These are phyloP conservation scores for Drosophila nigrodunni DNA, from an alignment of 1,140 invertebrate genomes.

Conservation along the genomic window DNA sequence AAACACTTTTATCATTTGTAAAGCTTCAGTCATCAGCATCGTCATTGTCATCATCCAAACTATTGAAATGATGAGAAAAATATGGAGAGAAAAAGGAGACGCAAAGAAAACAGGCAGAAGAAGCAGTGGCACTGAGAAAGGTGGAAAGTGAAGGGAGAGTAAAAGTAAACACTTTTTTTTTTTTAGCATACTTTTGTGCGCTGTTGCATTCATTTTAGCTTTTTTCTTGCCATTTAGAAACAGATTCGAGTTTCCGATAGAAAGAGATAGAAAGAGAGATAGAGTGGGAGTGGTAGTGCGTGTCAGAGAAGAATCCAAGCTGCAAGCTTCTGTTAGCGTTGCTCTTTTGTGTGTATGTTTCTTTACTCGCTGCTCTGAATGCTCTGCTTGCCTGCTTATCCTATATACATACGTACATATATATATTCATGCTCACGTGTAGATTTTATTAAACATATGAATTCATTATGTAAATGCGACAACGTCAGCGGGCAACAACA, in stretches of 20 bases:
- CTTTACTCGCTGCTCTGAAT: too few species aligned
- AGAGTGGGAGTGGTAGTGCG: conserved; percentile 1
- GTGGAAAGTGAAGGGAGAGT: background rate
- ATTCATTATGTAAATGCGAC: conserved; percentile 81
- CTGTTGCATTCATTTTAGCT: conserved; percentile 21
- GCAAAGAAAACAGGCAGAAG: background rate
- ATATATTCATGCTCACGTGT: conserved; percentile 72
- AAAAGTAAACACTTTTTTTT: conserved; percentile 39
- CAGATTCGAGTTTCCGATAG: conserved; percentile 22
- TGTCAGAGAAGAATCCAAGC: background rate
- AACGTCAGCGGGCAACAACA: conserved; percentile 22
- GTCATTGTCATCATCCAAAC: conserved; percentile 64
- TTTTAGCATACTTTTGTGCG: conserved; percentile 60
- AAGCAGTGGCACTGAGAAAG: background rate
- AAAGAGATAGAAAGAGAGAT: too few species aligned
- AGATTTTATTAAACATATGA: conserved; percentile 84
- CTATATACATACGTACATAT: background rate
- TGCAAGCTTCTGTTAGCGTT: conserved; percentile 38
- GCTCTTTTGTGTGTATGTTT: conserved; percentile 41
- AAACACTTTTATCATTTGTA: conserved; percentile 21
- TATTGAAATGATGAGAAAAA: conserved; percentile 53
- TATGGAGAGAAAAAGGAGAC: background rate
- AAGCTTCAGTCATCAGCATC: conserved; percentile 32
- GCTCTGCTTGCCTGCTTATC: background rate
- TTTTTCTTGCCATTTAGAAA: conserved; percentile 9